A percentile compares a stretch with the other conserved stretches of the same genome.
These are phyloP conservation scores for Mythimna albipuncta DNA, from an alignment of 2,888 invertebrate species.

Conservation along the genomic window DNA sequence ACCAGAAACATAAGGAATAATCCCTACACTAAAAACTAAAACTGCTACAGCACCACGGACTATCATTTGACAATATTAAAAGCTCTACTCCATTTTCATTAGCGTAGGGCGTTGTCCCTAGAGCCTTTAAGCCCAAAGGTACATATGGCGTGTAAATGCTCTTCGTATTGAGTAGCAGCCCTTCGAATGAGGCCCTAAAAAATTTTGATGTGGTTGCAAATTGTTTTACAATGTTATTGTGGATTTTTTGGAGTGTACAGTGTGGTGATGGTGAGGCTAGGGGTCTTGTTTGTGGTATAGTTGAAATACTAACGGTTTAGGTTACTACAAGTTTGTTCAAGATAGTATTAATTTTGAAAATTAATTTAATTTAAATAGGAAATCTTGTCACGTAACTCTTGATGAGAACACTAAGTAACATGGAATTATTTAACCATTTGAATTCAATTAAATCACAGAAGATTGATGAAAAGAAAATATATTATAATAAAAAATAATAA, in stretches of 20 bases:
- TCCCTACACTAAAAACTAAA: slow-evolving; percentile 28
- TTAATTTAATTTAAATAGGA: background rate
- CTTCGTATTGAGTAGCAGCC: slow-evolving; percentile 82
- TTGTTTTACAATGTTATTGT: slow-evolving; percentile 65
- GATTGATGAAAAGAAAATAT: background rate
- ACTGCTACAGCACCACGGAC: slow-evolving; percentile 51
- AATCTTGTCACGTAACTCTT: no score
- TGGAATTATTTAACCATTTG: background rate
- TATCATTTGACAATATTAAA: slow-evolving; percentile 66
- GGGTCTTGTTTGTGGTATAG: background rate
- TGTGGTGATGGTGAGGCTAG: background rate
- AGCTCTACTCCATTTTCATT: slow-evolving; percentile 78
- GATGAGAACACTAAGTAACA: no score
- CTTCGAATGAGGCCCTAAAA: slow-evolving; percentile 67
- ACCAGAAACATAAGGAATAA: slow-evolving; percentile 33
- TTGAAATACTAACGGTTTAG: background rate
- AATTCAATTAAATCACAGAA: background rate
- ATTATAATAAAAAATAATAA: no score
- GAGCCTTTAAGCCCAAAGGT: slow-evolving; percentile 82
- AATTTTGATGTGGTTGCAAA: slow-evolving; percentile 72
- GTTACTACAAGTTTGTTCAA: background rate
- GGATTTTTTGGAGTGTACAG: slow-evolving; percentile 30
- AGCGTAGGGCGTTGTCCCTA: slow-evolving; percentile 78
- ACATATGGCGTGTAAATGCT: slow-evolving; percentile 90
- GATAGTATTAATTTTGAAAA: background rate